These are phyloP conservation scores for Aleiodes sp. DNA, from an alignment of 1,140 invertebrate genomes.

Conservation along the genomic window DNA sequence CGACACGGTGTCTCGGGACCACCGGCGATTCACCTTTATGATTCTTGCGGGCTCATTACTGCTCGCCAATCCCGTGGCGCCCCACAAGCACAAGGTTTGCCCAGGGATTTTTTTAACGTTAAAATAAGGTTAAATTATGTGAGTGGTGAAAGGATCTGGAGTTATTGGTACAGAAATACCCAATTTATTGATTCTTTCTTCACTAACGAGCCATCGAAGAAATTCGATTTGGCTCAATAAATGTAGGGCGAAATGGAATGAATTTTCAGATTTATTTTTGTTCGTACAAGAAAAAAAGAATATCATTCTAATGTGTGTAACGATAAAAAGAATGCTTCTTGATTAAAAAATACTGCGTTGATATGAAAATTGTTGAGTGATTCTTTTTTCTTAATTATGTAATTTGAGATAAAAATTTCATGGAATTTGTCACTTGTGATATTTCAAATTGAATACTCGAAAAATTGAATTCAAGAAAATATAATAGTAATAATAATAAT, in stretches of 20 bases:
- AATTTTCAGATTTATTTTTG: not conserved
- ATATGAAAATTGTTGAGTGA: too few relatives aligned
- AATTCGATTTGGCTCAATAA: not conserved
- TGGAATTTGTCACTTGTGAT: too few relatives aligned
- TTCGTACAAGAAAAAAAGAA: too few relatives aligned
- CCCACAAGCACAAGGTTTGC: not conserved
- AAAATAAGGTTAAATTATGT: not conserved
- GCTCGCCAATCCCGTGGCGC: not conserved
- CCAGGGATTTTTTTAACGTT: not conserved
- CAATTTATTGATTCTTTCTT: not conserved
- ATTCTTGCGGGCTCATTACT: conserved; percentile 8
- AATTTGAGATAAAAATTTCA: too few relatives aligned
- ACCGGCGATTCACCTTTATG: conserved; percentile 15
- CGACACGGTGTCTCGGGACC: conserved; percentile 2
- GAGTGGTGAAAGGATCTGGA: not conserved
- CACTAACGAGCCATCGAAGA: not conserved
- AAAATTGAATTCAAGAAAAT: not conserved
- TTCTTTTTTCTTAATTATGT: too few relatives aligned
- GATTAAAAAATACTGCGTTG: too few relatives aligned
- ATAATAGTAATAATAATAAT: not conserved
- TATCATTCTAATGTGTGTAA: too few relatives aligned
- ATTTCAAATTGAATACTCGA: not conserved
- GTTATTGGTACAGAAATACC: not conserved
- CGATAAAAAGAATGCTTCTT: too few relatives aligned
- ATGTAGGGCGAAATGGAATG: too few relatives aligned